Evolutionary conservation across 2,888 invertebrate genomes (phyloP), one percentile per base, ranked within the genome.

Genomic region (Lutraria lutraria): DNA sequence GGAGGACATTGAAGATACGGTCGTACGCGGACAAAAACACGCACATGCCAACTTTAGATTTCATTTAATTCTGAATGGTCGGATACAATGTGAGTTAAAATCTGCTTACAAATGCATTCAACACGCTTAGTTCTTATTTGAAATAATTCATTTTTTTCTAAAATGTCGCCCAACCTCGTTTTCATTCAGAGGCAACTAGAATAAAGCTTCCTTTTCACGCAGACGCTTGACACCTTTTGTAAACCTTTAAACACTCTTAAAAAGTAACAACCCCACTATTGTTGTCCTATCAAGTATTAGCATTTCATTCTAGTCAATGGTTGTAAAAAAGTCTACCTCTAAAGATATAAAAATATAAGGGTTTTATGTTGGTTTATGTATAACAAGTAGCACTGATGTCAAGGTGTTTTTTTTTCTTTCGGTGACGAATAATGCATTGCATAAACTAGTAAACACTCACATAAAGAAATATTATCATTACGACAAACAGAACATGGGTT

Each of bases 191-290:
- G 31, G 76, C 76, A 12, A 31, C 8, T 16, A 76, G 25, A 31
- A 31, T 72, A 63, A 68, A 81, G 85, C 84, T 68, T 88, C 80
- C 80, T 83, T 81, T 90, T 90, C 90, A 90, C 54, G 53, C 12
- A 25, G 84, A 43, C 88, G 90, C 89, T 88, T 92, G 92, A 92
- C 92, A 92, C 92, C 91, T 92, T 91, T 92, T 92, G 92, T 92
- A 86, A 88, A 90, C 87, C 88, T 79, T 90, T 90, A 89, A 85
- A 85, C 76, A 83, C 87, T 81, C 83, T 90, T 86, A 87, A 83
- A 68, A 88, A 34, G 83, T 83, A 56, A 83, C 85, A 87, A 89
- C 87, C 82, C 25, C 25, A n/a, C 53, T 68, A 68, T 89, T 90
- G 90, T 88, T 29, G 25, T 31, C 60, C 52, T 79, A 52, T 81